Evolutionary conservation across 2,113 vertebrate species (phyloP), one percentile per base, ranked within the genome.

Genomic region (Bucco capensis): DNA sequence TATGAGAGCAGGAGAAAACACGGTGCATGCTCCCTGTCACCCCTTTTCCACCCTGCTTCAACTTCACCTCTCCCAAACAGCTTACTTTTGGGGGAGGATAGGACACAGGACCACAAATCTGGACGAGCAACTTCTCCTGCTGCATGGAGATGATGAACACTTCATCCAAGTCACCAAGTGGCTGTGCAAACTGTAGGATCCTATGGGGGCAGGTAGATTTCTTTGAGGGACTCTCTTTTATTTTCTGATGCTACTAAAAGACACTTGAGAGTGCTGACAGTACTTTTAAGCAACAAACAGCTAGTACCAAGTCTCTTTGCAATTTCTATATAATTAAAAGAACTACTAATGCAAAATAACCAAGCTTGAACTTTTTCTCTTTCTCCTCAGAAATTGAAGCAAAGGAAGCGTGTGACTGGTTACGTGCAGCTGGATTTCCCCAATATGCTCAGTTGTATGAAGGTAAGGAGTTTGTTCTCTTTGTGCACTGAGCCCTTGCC

Each of bases 371-470:
- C 8, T n/a, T 18, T 71, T 89, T 88, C 53, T 96, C 84, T 92
- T 98, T 31, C 97, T 89, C 96, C 98, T 90, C 98, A 99, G 99
- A 99, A 97, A 98, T 99, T 0, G 99, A 99, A 92, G 99, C 99
- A 2, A 99, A 99, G 85, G 99, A 99, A 93, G 98, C 99, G 49
- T 99, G 99, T 82, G 99, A 99, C 91, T 99, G 99, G 99, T 97
- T 99, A 93, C 98, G 99, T 79, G 99, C 99, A 30, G 98, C 99
- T 87, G 99, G 99, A 88, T 99, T 99, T 97, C 99, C 99, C 57
- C 99, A 99, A 40, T 99, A 99, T 60, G 98, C 98, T 78, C 99
- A 99, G 94, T 97, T 99, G 73, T 99, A 99, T 91, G 99, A 99
- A 97, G 98, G 99, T 99, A 98, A 86, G 94, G 74, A 58, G 53